Conservation (phyloP, 1,140 invertebrate species). For the Sycophila sp. region DNA sequence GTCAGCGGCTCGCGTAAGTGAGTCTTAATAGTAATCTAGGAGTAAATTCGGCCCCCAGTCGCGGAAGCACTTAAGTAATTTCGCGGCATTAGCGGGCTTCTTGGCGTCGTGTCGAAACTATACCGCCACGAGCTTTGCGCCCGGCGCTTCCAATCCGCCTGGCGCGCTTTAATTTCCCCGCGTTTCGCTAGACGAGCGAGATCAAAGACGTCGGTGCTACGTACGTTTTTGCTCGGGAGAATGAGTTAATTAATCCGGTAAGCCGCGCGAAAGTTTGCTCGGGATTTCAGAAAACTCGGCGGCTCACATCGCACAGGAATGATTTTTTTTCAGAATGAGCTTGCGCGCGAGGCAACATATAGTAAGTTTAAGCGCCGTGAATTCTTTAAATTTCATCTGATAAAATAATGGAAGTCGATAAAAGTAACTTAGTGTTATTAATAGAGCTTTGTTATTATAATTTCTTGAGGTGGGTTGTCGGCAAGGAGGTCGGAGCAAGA, state of each 20-base stretch:
- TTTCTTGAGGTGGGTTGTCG: no score
- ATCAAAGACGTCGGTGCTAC: conserved; percentile 14
- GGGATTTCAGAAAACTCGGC: neutral
- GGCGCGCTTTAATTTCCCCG: neutral
- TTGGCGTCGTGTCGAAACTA: neutral
- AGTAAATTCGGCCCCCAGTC: conserved; percentile 26
- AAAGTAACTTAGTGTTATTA: no score
- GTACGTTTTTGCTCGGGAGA: neutral
- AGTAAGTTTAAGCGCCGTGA: no score
- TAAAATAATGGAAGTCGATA: neutral
- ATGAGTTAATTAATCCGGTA: conserved; percentile 9
- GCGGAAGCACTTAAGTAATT: conserved; percentile 30
- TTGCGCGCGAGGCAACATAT: no score
- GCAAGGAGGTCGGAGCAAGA: no score
- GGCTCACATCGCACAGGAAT: no score
- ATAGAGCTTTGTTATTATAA: no score
- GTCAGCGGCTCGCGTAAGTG: neutral
- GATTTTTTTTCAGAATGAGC: no score
- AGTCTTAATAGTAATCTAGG: conserved; percentile 25
- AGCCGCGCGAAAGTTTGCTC: neutral
- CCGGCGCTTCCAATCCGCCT: neutral
- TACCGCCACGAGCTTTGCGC: neutral
- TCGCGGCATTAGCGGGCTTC: conserved; percentile 18
- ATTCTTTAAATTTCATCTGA: neutral
- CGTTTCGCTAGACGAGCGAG: neutral